Conservation (phyloP, 1,140 invertebrate genomes). For the Penaeus vannamei region DNA sequence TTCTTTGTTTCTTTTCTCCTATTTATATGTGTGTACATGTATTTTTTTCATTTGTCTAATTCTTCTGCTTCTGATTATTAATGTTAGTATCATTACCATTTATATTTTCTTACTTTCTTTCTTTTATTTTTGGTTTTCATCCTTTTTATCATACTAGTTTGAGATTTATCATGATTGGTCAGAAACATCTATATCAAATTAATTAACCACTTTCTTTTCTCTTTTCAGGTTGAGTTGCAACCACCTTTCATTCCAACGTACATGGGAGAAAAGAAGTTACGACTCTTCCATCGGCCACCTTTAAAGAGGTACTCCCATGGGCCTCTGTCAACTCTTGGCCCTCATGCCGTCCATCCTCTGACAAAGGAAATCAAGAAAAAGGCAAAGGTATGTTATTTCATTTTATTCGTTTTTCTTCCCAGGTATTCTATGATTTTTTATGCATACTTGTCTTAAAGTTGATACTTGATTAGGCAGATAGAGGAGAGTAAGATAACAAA, state of each 20-base stretch:
- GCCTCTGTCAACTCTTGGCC: slow-evolving; percentile 78
- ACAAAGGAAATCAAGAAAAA: slow-evolving; percentile 94
- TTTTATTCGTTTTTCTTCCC: neutral
- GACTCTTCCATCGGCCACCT: slow-evolving; percentile 94
- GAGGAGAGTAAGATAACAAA: too few species aligned
- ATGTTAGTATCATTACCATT: too few species aligned
- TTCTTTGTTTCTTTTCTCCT: neutral
- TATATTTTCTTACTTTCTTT: too few species aligned
- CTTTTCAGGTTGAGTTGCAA: slow-evolving; percentile 82
- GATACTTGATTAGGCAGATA: too few species aligned
- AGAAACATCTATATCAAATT: too few species aligned
- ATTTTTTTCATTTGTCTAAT: too few species aligned
- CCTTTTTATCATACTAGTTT: too few species aligned
- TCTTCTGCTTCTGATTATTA: too few species aligned
- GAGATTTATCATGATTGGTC: too few species aligned
- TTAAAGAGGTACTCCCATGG: slow-evolving; percentile 91
- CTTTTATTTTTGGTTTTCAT: too few species aligned
- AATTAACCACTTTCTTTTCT: neutral
- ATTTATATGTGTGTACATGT: too few species aligned
- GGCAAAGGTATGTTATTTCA: slow-evolving; percentile 78
- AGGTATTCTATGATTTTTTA: neutral
- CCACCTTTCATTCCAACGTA: slow-evolving; percentile 96
- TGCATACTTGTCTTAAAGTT: too few species aligned
- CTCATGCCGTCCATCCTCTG: slow-evolving; percentile 85
- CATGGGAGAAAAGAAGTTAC: slow-evolving; percentile 85